These are phyloP conservation scores for Tenthredo notha DNA, from an alignment of 2,888 invertebrate species.

Conservation along the genomic window DNA sequence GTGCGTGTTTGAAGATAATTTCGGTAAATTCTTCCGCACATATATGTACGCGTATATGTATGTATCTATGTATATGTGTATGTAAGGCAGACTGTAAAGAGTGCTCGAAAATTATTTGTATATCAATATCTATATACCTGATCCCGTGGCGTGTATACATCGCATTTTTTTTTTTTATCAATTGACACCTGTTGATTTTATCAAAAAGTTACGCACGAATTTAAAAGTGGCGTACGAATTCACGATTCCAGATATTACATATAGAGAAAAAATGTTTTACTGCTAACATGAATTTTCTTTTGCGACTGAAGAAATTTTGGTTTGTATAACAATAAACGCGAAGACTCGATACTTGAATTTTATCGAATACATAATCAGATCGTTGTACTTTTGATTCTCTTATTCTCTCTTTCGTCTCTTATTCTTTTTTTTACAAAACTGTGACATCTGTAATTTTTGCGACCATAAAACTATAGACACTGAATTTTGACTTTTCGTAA, in stretches of 20 bases:
- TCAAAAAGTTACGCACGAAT: not conserved
- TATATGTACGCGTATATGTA: not conserved
- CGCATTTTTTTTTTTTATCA: not conserved
- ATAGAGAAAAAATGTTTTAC: too few species aligned
- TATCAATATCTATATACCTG: not conserved
- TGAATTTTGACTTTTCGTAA: not conserved
- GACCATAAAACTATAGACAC: not conserved
- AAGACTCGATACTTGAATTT: not conserved
- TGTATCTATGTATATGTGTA: not conserved
- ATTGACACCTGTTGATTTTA: not conserved
- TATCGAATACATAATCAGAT: not conserved
- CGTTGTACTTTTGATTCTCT: conserved; percentile 2
- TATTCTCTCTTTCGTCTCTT: too few species aligned
- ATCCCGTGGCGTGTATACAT: not conserved
- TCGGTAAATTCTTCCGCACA: not conserved
- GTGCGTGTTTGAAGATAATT: conserved; percentile 13
- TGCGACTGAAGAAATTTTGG: not conserved
- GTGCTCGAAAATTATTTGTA: not conserved
- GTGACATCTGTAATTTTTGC: not conserved
- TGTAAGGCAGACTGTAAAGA: not conserved
- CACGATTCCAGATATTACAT: not conserved
- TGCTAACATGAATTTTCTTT: too few species aligned
- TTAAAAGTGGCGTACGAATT: not conserved
- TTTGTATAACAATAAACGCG: not conserved
- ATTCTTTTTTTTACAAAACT: not conserved